These are phyloP conservation scores for Zelleria hepariella DNA, from an alignment of 2,888 invertebrate genomes.

Conservation along the genomic window DNA sequence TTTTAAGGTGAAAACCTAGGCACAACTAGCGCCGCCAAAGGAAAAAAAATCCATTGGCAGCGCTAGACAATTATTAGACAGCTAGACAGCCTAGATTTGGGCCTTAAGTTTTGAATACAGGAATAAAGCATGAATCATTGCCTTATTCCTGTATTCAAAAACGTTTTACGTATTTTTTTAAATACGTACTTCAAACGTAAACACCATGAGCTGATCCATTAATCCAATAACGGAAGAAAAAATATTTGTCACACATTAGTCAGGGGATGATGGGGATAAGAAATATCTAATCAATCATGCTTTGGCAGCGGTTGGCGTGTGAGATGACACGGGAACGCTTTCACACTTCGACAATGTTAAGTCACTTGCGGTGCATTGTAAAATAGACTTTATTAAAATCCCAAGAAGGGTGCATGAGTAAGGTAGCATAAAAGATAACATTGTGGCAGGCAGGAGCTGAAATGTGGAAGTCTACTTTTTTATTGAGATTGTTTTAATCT, in stretches of 20 bases:
- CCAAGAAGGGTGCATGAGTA: not conserved
- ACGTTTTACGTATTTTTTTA: not conserved
- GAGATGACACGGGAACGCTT: slow-evolving; percentile 59
- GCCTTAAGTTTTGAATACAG: not conserved
- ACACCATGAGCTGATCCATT: not conserved
- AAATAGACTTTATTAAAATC: not conserved
- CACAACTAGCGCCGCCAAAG: no score
- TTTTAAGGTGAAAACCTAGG: no score
- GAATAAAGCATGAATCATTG: no score
- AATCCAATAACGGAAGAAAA: not conserved
- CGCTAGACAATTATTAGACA: no score
- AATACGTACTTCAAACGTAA: not conserved
- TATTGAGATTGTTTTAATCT: not conserved
- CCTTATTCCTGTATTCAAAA: no score
- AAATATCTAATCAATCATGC: slow-evolving; percentile 56
- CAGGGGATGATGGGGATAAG: slow-evolving; percentile 11
- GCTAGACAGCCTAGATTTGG: no score
- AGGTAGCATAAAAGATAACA: not conserved
- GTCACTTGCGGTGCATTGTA: not conserved
- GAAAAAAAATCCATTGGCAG: no score
- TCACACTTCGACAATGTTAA: slow-evolving; percentile 21
- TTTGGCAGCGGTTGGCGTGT: slow-evolving; percentile 53
- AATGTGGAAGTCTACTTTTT: not conserved
- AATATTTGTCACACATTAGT: slow-evolving; percentile 14
- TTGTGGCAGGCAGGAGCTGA: not conserved